These are phyloP conservation scores for Drosophila grimshawi DNA, from an alignment of 1,140 invertebrate species.

Conservation along the genomic window DNA sequence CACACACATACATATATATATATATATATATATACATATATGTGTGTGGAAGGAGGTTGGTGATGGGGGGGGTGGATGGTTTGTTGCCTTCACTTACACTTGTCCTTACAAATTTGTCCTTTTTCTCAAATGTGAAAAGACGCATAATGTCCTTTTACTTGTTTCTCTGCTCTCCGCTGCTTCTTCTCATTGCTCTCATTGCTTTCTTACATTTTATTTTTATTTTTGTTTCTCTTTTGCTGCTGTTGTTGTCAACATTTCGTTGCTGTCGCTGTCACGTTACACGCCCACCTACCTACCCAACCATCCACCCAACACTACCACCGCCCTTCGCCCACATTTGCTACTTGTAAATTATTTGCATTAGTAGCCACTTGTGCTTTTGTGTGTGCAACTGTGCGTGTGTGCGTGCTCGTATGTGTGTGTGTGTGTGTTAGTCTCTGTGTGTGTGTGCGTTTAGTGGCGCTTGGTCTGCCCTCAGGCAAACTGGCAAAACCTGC, in stretches of 20 bases:
- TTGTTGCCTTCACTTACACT: conserved; percentile 78
- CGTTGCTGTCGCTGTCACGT: conserved; percentile 67
- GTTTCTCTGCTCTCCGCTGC: conserved; percentile 31
- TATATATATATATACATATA: conserved; percentile 14
- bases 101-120: conserved; percentile 83
- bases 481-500: conserved; percentile 52
- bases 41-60: conserved; percentile 10
- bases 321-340: conserved; percentile 61
- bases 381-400: conserved; percentile 34
- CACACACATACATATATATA: conserved; percentile 26
- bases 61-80: neutral
- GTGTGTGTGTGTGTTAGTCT: conserved; percentile 25
- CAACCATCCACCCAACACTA: conserved; percentile 28
- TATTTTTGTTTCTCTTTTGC: conserved; percentile 45
- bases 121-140: conserved; percentile 83
- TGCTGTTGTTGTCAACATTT: conserved; percentile 78
- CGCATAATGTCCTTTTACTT: conserved; percentile 82
- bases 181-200: conserved; percentile 26
- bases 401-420: conserved; percentile 22
- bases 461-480: conserved; percentile 56
- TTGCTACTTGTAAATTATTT: conserved; percentile 83
- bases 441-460: conserved; percentile 50
- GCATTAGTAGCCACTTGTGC: conserved; percentile 82
- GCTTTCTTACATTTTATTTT: conserved; percentile 24
- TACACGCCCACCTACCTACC: conserved; percentile 44